Evolutionary conservation across 2,888 invertebrate genomes (phyloP).

Genomic region (Allolobophora icterica): DNA sequence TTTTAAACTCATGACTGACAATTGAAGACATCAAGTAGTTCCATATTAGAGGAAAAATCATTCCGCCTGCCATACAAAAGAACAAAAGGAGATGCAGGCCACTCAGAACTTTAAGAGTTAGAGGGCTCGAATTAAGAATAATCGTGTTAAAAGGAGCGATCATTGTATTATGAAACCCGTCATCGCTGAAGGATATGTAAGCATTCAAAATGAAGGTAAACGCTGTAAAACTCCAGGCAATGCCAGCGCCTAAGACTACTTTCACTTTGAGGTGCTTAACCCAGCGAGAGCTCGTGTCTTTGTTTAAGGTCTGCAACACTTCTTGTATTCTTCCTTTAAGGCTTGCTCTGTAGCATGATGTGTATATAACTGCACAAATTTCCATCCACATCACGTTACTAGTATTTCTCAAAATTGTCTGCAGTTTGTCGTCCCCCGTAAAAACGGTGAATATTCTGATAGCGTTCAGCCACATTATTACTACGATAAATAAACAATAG

Average conservation of each 20-base stretch:
- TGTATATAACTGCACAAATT: neutral
- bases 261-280: neutral
- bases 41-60: neutral
- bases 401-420: neutral
- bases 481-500: neutral
- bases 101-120: neutral
- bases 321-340: neutral
- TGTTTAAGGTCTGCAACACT: neutral
- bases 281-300: neutral
- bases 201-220: neutral
- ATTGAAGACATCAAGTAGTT: neutral
- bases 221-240: neutral
- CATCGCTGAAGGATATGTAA: neutral
- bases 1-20: neutral
- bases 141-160: slow-evolving; percentile 11
- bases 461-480: neutral
- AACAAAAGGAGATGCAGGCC: neutral
- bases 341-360: neutral
- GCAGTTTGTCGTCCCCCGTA: neutral
- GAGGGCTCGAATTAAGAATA: neutral
- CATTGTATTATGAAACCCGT: neutral
- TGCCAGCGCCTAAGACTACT: neutral
- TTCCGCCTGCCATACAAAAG: neutral
- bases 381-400: neutral
- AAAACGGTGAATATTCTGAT: slow-evolving; percentile 1